These are phyloP conservation scores for Chrysocyon brachyurus DNA, from an alignment of 2,797 vertebrate species.

Conservation along the genomic window DNA sequence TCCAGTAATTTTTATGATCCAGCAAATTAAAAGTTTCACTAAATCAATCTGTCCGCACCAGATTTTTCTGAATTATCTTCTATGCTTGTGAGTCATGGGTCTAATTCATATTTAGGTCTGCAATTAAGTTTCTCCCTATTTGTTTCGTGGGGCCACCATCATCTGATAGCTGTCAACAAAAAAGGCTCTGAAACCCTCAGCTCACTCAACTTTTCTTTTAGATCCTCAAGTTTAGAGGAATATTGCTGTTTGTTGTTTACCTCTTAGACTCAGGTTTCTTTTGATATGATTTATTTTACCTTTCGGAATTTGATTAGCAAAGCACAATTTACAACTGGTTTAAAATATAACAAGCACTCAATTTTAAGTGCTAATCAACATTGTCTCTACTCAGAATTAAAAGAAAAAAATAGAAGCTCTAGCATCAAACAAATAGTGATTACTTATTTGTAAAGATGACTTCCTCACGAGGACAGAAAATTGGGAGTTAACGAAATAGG, in stretches of 20 bases:
- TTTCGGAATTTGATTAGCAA: conserved; percentile 13
- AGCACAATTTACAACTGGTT: not conserved
- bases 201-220: not conserved
- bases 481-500: not conserved
- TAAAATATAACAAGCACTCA: not conserved
- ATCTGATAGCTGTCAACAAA: not conserved
- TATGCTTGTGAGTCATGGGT: not conserved
- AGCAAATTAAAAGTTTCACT: not conserved
- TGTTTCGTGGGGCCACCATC: not conserved
- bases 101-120: not conserved
- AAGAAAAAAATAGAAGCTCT: conserved; percentile 21
- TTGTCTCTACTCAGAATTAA: not conserved
- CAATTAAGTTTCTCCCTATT: not conserved
- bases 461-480: not conserved
- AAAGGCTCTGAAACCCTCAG: not conserved
- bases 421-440: not conserved
- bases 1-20: not conserved
- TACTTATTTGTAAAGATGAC: not conserved
- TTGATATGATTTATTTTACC: conserved; percentile 3
- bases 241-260: not conserved
- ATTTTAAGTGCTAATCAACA: not conserved
- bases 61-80: not conserved
- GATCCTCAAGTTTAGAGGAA: not conserved
- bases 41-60: not conserved
- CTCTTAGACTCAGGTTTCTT: not conserved